Evolutionary conservation across 2,113 vertebrate species (phyloP), one percentile per base, ranked within the genome.

Genomic region (Morphnarchus princeps): DNA sequence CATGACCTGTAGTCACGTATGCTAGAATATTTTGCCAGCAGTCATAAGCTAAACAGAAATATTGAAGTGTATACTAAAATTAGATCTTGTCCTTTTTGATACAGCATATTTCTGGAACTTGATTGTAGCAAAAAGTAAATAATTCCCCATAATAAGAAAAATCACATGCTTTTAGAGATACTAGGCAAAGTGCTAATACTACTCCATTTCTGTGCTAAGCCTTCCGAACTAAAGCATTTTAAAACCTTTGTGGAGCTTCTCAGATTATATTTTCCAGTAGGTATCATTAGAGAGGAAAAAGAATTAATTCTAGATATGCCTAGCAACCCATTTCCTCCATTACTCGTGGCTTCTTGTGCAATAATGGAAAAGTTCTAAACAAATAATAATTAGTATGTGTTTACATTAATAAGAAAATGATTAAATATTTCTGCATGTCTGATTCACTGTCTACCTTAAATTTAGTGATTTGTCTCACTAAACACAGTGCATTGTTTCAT

Each of bases 401-500:
- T 98, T 98, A 96, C 82, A 94, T 97, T 83, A 97, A 89, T 94
- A 93, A 61, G 95, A 93, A 97, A 97, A 95, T 88, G 1, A 97
- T 98, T 97, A 97, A 98, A 96, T 97, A 97, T 97, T 97, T 92
- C 90, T 96, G 92, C 88, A 78, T 40, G 26, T 93, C 97, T 98
- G 90, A 97, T 98, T 96, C 98, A 93, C 96, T 90, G 87, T 97
- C 98, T 98, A 96, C 97, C 96, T 98, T 97, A 96, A 96, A 97
- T 97, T 96, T 95, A 82, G 97, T 89, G 92, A 97, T 97, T 65
- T 95, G 96, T 97, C 96, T 97, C 94, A 93, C 97, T 97, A 96
- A 96, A 98, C 96, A 95, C 93, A 96, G 79, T 28, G 92, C 87
- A 98, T 98, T 98, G 98, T 98, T 98, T 98, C 97, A 97, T 93